phyloP scores from a whole-genome alignment of 2,113 vertebrate genomes.

The Poeciliopsis occidentalis region DNA sequence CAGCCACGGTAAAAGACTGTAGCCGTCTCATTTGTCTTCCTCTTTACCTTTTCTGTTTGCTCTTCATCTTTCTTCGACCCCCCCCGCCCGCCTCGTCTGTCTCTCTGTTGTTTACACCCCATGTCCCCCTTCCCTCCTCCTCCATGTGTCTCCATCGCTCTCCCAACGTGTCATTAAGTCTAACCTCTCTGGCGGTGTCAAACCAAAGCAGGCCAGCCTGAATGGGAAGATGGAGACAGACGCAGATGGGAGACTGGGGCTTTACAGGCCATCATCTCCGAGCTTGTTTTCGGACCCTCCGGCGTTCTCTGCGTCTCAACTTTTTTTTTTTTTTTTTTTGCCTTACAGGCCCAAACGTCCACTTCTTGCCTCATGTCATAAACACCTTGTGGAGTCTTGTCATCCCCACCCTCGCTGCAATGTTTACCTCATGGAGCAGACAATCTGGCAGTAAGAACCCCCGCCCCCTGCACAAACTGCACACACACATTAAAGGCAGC shows the following conservation, averaged over 20 bases:
- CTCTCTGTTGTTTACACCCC: slow-evolving; percentile 33
- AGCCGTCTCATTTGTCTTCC: slow-evolving; percentile 16
- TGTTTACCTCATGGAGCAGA: slow-evolving; percentile 77
- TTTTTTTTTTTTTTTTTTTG: slow-evolving; percentile 13
- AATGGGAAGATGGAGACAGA: slow-evolving; percentile 69
- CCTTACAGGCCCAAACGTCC: slow-evolving; percentile 35
- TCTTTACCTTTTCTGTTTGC: slow-evolving; percentile 39
- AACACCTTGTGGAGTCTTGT: slow-evolving; percentile 77
- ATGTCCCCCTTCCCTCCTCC: slow-evolving; percentile 4
- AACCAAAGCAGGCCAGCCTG: slow-evolving; percentile 61
- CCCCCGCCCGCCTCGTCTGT: slow-evolving; percentile 30
- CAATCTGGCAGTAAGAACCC: slow-evolving; percentile 71
- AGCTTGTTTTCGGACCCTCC: slow-evolving; percentile 53
- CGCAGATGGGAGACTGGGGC: slow-evolving; percentile 65
- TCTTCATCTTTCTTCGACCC: slow-evolving; percentile 40
- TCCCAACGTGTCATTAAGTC: slow-evolving; percentile 75
- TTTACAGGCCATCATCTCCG: slow-evolving; percentile 63
- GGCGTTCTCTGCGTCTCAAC: slow-evolving; percentile 51
- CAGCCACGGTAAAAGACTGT: neutral
- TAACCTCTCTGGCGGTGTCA: slow-evolving; percentile 75
- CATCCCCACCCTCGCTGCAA: slow-evolving; percentile 70
- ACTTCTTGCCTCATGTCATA: slow-evolving; percentile 68
- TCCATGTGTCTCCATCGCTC: slow-evolving; percentile 44
- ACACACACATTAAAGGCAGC: slow-evolving; percentile 43
- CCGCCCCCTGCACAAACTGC: slow-evolving; percentile 23